Conservation (phyloP, 2,113 vertebrate species). For the Elachura formosa region DNA sequence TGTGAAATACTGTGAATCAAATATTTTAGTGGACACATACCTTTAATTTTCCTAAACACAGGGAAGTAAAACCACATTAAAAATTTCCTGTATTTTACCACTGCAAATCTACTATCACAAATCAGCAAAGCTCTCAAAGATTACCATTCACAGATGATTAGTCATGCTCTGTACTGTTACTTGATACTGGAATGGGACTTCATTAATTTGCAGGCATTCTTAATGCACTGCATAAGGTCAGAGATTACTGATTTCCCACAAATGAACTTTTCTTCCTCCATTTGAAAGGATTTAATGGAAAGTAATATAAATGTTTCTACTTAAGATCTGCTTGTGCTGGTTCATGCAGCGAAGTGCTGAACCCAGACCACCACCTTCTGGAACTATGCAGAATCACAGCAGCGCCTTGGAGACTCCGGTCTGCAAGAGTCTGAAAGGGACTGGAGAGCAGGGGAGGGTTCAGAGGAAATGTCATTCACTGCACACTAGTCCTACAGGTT, state of each 20-base stretch:
- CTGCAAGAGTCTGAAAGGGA: neutral
- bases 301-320: neutral
- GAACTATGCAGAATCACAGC: constrained; percentile 1
- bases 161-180: neutral
- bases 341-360: neutral
- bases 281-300: neutral
- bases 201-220: constrained; percentile 4
- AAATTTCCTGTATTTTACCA: neutral
- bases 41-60: neutral
- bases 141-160: neutral
- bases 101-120: neutral
- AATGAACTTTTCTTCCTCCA: neutral
- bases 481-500: neutral
- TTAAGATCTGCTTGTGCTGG: neutral
- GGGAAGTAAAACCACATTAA: neutral
- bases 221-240: neutral
- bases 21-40: neutral
- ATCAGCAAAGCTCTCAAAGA: neutral
- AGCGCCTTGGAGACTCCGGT: neutral
- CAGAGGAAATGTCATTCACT: neutral
- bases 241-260: neutral
- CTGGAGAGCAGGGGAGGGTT: neutral
- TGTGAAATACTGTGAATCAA: neutral
- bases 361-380: constrained; percentile 52
- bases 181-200: neutral